Percentiles rank a stretch among this genome's conserved stretches.
These are phyloP conservation scores for Carassius carassius DNA, from an alignment of 2,113 vertebrate species.

Conservation along the genomic window DNA sequence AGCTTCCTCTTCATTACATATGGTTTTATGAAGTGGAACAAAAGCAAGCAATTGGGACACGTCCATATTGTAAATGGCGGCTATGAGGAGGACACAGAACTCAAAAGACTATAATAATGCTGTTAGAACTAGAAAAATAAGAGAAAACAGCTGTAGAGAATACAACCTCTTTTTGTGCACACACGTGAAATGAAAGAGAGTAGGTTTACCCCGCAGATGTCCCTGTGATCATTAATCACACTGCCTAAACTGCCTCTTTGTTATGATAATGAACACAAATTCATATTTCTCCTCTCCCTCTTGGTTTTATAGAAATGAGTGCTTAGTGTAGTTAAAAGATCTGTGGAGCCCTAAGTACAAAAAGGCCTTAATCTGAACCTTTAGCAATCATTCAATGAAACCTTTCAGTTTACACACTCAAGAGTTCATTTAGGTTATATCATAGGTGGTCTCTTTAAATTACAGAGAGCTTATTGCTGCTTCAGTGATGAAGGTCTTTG, in stretches of 20 bases:
- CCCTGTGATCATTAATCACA: conserved; percentile 44
- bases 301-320: not conserved
- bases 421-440: no score
- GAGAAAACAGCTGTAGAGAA: conserved; percentile 45
- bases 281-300: not conserved
- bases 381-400: not conserved
- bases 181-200: conserved; percentile 46
- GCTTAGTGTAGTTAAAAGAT: not conserved
- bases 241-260: conserved; percentile 43
- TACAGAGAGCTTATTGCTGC: not conserved
- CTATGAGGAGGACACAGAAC: not conserved
- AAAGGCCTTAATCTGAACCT: not conserved
- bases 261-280: conserved; percentile 20
- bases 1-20: not conserved
- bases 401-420: not conserved
- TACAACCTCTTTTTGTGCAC: conserved; percentile 8
- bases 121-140: conserved; percentile 30
- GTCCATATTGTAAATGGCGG: not conserved
- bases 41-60: not conserved
- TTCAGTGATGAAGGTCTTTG: not conserved
- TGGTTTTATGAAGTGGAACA: not conserved
- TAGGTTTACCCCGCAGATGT: conserved; percentile 27
- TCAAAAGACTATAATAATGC: not conserved
- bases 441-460: not conserved
- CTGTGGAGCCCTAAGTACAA: not conserved